phyloP scores from a whole-genome alignment of 2,888 invertebrate genomes.

The Meteorus colon region DNA sequence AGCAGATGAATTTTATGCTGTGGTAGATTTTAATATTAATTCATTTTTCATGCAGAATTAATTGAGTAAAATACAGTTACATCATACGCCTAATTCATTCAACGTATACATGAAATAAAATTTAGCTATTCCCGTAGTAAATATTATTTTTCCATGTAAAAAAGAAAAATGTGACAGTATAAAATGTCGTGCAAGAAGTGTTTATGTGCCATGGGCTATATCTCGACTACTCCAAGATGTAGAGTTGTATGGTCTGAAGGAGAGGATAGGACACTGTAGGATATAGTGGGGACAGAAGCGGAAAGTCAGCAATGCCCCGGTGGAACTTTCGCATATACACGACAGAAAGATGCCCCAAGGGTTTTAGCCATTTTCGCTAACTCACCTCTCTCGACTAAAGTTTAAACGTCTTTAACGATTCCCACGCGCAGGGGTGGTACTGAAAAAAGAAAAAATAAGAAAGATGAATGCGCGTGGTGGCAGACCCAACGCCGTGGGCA shows the following conservation, averaged over 20 bases:
- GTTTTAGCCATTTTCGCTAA: conserved; percentile 23
- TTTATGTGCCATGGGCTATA: not conserved
- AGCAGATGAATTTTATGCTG: not conserved
- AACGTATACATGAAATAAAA: not conserved
- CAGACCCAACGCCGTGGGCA: conserved; percentile 1
- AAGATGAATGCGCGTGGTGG: not conserved
- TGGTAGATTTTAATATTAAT: not conserved
- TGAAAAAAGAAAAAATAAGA: not conserved
- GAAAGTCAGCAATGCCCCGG: conserved; percentile 7
- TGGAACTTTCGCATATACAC: conserved; percentile 28
- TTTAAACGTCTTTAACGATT: conserved; percentile 50
- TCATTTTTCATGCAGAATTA: not conserved
- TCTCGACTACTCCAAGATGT: not conserved
- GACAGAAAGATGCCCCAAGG: conserved; percentile 26
- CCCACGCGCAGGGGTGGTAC: conserved; percentile 17
- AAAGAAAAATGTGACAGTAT: not conserved
- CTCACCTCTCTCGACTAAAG: conserved; percentile 36
- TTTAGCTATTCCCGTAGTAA: conserved; percentile 1
- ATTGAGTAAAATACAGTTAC: not conserved
- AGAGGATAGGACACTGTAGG: not conserved
- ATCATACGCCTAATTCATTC: not conserved
- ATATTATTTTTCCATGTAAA: not conserved
- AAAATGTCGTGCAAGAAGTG: not conserved
- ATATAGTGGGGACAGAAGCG: not conserved
- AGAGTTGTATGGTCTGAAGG: not conserved